Base-by-base conservation (phyloP, 2,797 vertebrate genomes). In the Paedocypris micromegethes region DNA sequence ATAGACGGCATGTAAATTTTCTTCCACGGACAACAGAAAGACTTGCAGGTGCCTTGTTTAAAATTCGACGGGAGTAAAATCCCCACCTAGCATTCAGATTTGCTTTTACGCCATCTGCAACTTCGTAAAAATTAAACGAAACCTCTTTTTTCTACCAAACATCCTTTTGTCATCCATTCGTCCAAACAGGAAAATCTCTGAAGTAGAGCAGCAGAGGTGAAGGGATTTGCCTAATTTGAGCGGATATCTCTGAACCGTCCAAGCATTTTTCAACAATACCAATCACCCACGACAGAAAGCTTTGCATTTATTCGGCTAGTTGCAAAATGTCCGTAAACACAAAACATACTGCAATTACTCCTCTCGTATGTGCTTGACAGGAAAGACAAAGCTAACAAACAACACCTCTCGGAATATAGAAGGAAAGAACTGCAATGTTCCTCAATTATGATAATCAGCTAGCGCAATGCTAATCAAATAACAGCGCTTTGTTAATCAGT, bases 1-100 rank as follows among this genome's bases (percentile, higher is more conserved):
- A 88, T 83, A 84, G 85, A 83, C 79, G 79, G 75, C 81, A 90
- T 90, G 89, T 85, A 91, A 91, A 91, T 90, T 72, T 66, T 68
- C 42, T 66, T 68, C 77, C 64, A 54, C 64, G 75, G 56, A 78
- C 72, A 67, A 66, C 69, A 83, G 72, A 81, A 73, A 62, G 74
- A 51, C 68, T 44, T 74, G 67, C 87, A 88, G 88, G 85, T 89
- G 86, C 76, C 59, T 59, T 66, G 59, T 64, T 73, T 57, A 78
- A 78, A 67, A 76, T 56, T 66, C 49, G 66, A 68, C 43, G 9
- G 9, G 56, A 74, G 79, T 82, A 84, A 88, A 84, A 23, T 23
- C 23, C 23, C 23, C 23, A 23, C 23, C 23, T 23, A 23, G 86
- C 86, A 82, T 78, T 62, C 2, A 9, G 52, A 53, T 68, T 63